Evolutionary conservation across 1,140 invertebrate genomes (phyloP), one percentile per base, ranked within the genome.

Genomic region (Neoseiulus cucumeris): DNA sequence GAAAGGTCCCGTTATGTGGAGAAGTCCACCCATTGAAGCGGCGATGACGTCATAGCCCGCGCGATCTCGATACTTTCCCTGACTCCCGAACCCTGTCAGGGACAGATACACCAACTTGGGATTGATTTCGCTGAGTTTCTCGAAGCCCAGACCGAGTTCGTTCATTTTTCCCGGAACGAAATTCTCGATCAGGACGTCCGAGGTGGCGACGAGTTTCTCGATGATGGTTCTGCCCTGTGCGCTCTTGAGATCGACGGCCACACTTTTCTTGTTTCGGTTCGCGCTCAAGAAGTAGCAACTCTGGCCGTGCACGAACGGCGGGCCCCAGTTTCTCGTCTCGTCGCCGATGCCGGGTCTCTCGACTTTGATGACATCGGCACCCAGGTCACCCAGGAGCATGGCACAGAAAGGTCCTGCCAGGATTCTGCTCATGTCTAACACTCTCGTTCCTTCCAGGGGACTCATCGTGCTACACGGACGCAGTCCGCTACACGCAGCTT

Each of bases 41-140:
- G 90, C 91, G 69, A 97, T 92, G 0, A 95, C 87, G 79, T 98
- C 93, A 78, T 95, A 97, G 65, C 93, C 93, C 22, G 90, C 86
- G 71, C 85, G 83, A 59, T 82, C 79, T 2, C 78, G 76, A 77
- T 95, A 96, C 0, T 91, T 91, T 1, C 93, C 93, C 51, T 80
- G 78, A 0, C 82, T 79, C 0, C 94, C 94, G 76, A 87, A 98
- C 0, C 79, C 94, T 67, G 89, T 91, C 42, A 98, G 82, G 0
- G 92, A 91, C 78, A 91, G 94, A 72, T 97, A 98, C 66, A 98
- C 85, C 12, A 98, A 78, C 44, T 81, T 78, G 0, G 90, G 87
- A 67, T 87, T 85, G 7, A 87, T 71, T 65, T 77, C 71, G 17
- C 80, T 81, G 28, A 98, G 70, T 17, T 83, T 75, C 6, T 87